Percentiles rank a stretch among this genome's conserved stretches.
Evolutionary conservation across 2,113 vertebrate species (phyloP).

Genomic region (Rhegmatorhina hoffmannsi): DNA sequence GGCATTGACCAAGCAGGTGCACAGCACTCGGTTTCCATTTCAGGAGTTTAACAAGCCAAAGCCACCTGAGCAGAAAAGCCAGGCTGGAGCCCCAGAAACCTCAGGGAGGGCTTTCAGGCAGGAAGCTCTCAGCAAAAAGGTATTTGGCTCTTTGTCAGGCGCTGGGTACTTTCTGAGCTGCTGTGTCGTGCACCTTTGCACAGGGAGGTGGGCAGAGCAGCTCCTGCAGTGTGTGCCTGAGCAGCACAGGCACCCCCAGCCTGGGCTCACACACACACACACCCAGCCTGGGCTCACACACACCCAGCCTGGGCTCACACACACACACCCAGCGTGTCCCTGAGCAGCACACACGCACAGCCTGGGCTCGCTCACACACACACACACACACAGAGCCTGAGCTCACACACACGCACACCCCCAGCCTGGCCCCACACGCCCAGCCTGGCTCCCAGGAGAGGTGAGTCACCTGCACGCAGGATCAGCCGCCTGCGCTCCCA

Average conservation of each 20-base stretch:
- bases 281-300: too few species aligned
- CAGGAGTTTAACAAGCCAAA: neutral
- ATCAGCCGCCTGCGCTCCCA: neutral
- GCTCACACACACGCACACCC: too few species aligned
- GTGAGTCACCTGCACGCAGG: neutral
- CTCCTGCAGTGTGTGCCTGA: neutral
- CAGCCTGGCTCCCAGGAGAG: neutral
- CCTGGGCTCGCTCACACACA: too few species aligned
- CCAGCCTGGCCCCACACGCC: neutral
- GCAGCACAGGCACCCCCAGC: too few species aligned
- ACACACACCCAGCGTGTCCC: too few species aligned
- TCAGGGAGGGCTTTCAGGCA: neutral
- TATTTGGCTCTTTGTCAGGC: slow-evolving; percentile 27
- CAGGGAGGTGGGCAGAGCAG: neutral
- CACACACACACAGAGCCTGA: too few species aligned
- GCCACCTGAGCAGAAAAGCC: slow-evolving; percentile 9
- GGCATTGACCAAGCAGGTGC: neutral
- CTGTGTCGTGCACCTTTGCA: neutral
- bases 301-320: too few species aligned
- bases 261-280: too few species aligned
- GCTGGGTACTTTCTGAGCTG: neutral
- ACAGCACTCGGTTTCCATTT: neutral
- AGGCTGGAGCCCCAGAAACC: neutral
- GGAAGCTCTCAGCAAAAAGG: slow-evolving; percentile 41
- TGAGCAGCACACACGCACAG: too few species aligned